Evolutionary conservation across 2,888 invertebrate genomes (phyloP).

Genomic region (Agonum fuliginosum): DNA sequence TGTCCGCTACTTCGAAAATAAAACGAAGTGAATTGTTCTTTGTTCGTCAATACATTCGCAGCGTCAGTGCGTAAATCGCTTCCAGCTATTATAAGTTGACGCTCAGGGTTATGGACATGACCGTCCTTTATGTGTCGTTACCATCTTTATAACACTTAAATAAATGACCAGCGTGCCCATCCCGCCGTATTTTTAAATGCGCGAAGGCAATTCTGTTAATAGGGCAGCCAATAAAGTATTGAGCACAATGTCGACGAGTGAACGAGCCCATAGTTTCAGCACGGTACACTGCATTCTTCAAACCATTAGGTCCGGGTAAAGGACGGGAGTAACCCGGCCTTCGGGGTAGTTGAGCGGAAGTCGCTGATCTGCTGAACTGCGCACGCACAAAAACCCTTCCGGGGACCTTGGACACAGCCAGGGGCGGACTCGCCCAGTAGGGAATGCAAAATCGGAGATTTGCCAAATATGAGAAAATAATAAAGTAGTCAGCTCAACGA

Average conservation of each 20-base stretch:
- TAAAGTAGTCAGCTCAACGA: too few relatives aligned
- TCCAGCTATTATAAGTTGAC: not conserved
- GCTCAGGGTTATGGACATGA: not conserved
- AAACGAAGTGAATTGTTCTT: too few relatives aligned
- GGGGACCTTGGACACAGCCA: not conserved
- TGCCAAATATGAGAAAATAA: too few relatives aligned
- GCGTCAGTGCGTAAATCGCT: not conserved
- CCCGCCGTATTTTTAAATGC: constrained; percentile 38
- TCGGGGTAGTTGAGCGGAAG: constrained; percentile 31
- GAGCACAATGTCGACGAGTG: constrained; percentile 20
- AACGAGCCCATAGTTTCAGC: constrained; percentile 7
- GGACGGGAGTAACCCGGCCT: not conserved
- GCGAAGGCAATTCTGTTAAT: constrained; percentile 33
- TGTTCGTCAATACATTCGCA: not conserved
- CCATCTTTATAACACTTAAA: constrained; percentile 29
- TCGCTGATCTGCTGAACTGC: constrained; percentile 34
- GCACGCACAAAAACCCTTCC: constrained; percentile 41
- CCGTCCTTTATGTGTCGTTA: constrained; percentile 15
- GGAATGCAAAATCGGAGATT: too few relatives aligned
- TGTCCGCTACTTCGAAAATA: too few relatives aligned
- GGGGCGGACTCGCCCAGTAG: too few relatives aligned
- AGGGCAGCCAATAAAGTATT: constrained; percentile 42
- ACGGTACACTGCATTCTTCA: constrained; percentile 46
- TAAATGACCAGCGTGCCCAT: not conserved
- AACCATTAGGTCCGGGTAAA: constrained; percentile 37